A percentile compares a stretch with the other conserved stretches of the same genome.
Conservation (phyloP, 2,113 vertebrate genomes). For the Kryptolebias marmoratus region DNA sequence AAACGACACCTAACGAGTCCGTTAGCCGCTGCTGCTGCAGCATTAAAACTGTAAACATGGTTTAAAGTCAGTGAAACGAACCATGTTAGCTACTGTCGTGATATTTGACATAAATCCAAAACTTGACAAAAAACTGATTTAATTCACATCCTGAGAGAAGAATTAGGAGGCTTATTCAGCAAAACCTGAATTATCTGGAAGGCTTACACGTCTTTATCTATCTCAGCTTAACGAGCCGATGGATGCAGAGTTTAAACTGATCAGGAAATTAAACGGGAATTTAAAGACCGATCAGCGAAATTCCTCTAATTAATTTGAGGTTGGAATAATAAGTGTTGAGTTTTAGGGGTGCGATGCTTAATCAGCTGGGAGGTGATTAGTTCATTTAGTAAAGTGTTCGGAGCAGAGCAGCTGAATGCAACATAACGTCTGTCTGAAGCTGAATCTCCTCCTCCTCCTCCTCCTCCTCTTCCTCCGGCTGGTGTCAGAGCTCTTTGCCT, state of each 20-base stretch:
- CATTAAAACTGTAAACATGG: no score
- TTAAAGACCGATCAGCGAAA: constrained; percentile 20
- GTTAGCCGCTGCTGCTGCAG: no score
- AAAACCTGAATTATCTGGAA: constrained; percentile 37
- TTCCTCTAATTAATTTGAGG: neutral
- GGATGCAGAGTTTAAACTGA: constrained; percentile 35
- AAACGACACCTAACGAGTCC: no score
- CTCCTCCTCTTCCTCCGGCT: constrained; percentile 16
- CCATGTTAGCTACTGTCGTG: constrained; percentile 2
- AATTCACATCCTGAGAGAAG: constrained; percentile 34
- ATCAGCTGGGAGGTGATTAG: no score
- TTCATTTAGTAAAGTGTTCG: neutral
- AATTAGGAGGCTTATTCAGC: constrained; percentile 59
- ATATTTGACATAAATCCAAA: constrained; percentile 29
- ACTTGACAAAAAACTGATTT: constrained; percentile 11
- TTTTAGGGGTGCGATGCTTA: neutral
- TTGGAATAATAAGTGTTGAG: neutral
- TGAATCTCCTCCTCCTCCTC: neutral
- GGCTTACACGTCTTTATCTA: constrained; percentile 34
- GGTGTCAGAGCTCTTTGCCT: constrained; percentile 50
- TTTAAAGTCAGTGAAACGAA: constrained; percentile 3
- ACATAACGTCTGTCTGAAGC: no score
- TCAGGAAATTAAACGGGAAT: constrained; percentile 43
- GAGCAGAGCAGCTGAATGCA: neutral
- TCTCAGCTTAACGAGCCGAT: constrained; percentile 46